Evolutionary conservation across 1,140 invertebrate species (phyloP), one percentile per base, ranked within the genome.

Genomic region (Drosophila cardini): DNA sequence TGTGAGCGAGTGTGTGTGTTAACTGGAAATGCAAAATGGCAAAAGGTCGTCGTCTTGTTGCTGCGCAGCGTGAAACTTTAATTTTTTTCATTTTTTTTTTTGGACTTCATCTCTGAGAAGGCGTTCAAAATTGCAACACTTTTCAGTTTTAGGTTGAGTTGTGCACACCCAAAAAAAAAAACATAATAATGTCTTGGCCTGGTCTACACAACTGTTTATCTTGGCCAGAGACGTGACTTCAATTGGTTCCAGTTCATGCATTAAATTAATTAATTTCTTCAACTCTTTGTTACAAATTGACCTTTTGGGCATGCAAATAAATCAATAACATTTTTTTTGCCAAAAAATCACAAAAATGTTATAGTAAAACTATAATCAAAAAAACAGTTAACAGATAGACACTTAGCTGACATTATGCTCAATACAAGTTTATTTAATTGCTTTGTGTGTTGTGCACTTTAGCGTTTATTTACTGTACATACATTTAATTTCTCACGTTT

Each of bases 1-100:
- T 21, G 1, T 32, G 9, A 18, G 34, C 64, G 11, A 26, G 30
- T 63, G 10, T 38, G 18, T 74, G 57, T 62, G 30, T 45, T 56
- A 16, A 34, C 70, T 36, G 45, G 50, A 81, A 73, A 82, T 81
- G 78, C 79, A 78, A 83, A 83, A 83, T 86, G 83, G 36, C 79
- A 86, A 87, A 86, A 87, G 83, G 83, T 87, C 82, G 69, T 87
- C 78, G 69, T 78, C 74, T 78, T 78, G 65, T 13, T n/a, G 50
- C 26, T 50, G 62, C 81, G 46, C 82, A 87, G 83, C 82, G 34
- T 87, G 82, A 72, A 57, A 84, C 60, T 71, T 78, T 62, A 60
- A 9, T 4, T 52, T 45, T 36, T 18, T 58, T 43, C 71, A 26
- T 26, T 21, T 21, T 26, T 26, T 26, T 26, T 48, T 70, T 56